These are phyloP conservation scores for Pemphigus obesinymphae DNA, from an alignment of 1,140 invertebrate species.

Conservation along the genomic window DNA sequence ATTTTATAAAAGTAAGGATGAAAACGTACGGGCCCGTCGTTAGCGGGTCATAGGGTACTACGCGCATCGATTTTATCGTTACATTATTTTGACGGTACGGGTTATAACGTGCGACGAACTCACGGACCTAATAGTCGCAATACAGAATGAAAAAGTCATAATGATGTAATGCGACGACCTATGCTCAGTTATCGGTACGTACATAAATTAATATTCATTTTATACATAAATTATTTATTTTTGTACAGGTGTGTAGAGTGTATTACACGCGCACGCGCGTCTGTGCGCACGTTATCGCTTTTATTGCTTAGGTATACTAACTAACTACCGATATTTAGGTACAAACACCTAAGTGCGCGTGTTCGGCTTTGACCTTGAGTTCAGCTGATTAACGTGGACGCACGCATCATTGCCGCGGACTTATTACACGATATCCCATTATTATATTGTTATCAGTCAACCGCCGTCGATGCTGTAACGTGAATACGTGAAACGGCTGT, in stretches of 20 bases:
- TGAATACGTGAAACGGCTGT: neutral
- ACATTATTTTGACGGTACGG: neutral
- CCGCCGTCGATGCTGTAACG: neutral
- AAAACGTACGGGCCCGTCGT: too few relatives aligned
- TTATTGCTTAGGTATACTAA: neutral
- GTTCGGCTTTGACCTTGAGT: neutral
- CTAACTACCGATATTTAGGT: neutral
- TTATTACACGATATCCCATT: neutral
- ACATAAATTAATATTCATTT: too few relatives aligned
- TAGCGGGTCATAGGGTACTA: neutral
- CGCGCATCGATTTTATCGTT: neutral
- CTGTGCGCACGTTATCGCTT: too few relatives aligned
- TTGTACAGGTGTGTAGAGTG: too few relatives aligned
- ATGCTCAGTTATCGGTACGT: too few relatives aligned
- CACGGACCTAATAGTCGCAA: too few relatives aligned
- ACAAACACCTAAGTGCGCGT: neutral
- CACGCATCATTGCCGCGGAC: neutral
- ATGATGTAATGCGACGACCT: too few relatives aligned
- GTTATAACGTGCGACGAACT: too few relatives aligned
- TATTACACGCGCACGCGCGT: too few relatives aligned
- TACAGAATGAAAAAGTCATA: too few relatives aligned
- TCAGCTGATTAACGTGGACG: slow-evolving; percentile 22
- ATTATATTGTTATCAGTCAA: neutral
- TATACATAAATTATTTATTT: too few relatives aligned
- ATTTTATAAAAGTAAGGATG: neutral